A percentile compares a stretch with the other conserved stretches of the same genome.
phyloP scores from a whole-genome alignment of 2,113 vertebrate species.

The Fukomys damarensis region DNA sequence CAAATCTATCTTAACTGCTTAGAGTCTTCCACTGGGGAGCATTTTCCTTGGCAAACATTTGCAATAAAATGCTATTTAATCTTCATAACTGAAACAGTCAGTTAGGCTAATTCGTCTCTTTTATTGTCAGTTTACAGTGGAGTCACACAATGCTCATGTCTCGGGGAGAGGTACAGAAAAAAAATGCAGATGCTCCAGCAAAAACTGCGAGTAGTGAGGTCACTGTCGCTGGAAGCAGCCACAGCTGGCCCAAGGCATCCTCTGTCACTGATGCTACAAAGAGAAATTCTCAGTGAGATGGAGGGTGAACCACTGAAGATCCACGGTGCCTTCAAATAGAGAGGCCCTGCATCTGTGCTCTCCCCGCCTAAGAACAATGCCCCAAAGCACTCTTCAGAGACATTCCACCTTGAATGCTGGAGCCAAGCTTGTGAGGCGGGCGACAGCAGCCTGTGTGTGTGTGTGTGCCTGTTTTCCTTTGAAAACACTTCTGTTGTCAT shows the following conservation, averaged over 20 bases:
- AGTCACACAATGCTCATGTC: constrained; percentile 74
- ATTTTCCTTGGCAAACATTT: constrained; percentile 88
- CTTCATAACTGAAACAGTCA: constrained; percentile 86
- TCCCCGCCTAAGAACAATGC: background rate
- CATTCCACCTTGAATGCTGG: background rate
- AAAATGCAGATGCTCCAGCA: constrained; percentile 14
- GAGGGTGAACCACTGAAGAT: constrained; percentile 47
- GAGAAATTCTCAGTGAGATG: background rate
- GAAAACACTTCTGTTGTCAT: background rate
- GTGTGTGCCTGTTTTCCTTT: background rate
- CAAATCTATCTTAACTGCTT: constrained; percentile 87
- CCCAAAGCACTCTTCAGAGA: background rate
- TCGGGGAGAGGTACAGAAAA: constrained; percentile 53
- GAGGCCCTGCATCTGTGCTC: background rate
- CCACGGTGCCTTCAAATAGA: constrained; percentile 38
- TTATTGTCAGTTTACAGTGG: constrained; percentile 84
- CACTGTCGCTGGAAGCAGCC: background rate
- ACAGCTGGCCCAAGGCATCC: background rate
- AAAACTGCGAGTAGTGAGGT: background rate
- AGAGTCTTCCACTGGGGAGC: constrained; percentile 86
- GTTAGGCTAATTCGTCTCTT: constrained; percentile 86
- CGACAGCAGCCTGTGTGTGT: background rate
- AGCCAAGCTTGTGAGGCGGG: background rate
- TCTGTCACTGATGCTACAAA: background rate
- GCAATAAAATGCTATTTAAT: constrained; percentile 88